Base-by-base conservation (phyloP, 2,113 vertebrate species). In the Aleadryas rufinucha region DNA sequence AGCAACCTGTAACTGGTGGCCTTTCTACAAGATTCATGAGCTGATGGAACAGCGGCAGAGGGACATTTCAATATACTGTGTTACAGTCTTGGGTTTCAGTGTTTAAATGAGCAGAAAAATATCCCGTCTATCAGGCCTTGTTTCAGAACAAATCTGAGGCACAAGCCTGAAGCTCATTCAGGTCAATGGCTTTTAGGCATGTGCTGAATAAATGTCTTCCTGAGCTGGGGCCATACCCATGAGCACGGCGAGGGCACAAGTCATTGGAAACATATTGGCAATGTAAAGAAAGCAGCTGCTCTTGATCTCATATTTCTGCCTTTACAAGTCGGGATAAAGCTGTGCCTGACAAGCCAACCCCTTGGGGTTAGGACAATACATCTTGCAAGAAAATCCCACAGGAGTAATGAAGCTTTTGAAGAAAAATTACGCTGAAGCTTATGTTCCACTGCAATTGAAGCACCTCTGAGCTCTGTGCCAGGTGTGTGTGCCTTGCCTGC, bases 11-110 rank as follows among this genome's bases (percentile, higher is more conserved):
- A 87, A 81, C 68, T 77, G 76, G 70, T 80, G 93, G 75, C 76
- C 92, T 81, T 83, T 70, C 87, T 81, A 49, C 41, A 91, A 84
- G 96, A 95, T 93, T 95, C 93, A 92, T 89, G 94, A 92, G 95
- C 91, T 91, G 93, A 54, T 61, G 95, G 91, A 89, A 49, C 54
- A n/a, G 93, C 2, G 1, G 66, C 27, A 39, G 79, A 78, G 88
- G 83, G 90, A 87, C 60, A 3, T 78, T 95, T 88, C 92, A 80
- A 60, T 71, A 30, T 7, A 52, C 80, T 53, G 44, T 24, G 76
- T 71, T 92, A 59, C 70, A 93, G 90, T 56, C 72, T 93, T 83
- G 13, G 79, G 68, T 95, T 95, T 95, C 90, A 74, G 41, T 22
- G 49, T 87, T 94, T 87, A 87, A 95, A 92, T 0, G 17, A 90